Conservation (phyloP, 2,888 invertebrate species). For the Noctua comes region DNA sequence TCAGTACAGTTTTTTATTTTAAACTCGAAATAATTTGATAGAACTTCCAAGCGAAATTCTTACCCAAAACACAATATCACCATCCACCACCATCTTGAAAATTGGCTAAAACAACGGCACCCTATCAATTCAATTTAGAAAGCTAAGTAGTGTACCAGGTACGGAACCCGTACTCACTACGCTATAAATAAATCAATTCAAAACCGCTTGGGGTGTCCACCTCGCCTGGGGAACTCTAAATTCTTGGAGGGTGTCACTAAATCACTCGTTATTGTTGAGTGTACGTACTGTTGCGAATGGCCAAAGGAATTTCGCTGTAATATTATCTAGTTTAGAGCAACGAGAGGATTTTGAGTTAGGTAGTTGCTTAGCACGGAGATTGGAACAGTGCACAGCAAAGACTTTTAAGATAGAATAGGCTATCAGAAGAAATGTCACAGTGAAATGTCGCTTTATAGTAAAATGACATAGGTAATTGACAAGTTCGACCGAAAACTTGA, state of each 20-base stretch:
- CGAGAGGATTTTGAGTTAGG: conserved; percentile 4
- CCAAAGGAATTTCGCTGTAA: conserved; percentile 52
- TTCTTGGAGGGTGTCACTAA: conserved; percentile 82
- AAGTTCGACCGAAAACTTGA: not conserved
- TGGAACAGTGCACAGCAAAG: not conserved
- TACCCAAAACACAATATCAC: conserved; percentile 9
- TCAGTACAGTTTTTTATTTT: not conserved
- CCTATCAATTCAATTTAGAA: conserved; percentile 74
- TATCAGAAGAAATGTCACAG: not conserved
- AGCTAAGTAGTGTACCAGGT: conserved; percentile 78
- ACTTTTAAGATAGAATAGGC: not conserved
- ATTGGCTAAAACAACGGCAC: conserved; percentile 38
- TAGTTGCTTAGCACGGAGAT: not conserved
- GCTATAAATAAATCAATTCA: conserved; percentile 86
- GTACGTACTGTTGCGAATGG: conserved; percentile 57
- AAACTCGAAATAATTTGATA: not conserved
- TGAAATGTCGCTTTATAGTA: not conserved
- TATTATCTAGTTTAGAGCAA: conserved; percentile 37
- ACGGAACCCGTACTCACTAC: conserved; percentile 74
- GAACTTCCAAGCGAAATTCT: not conserved
- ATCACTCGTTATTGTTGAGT: conserved; percentile 85
- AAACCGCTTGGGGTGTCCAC: conserved; percentile 85
- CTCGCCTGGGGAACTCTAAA: conserved; percentile 84
- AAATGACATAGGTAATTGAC: not conserved
- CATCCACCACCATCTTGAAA: conserved; percentile 27